Base-by-base conservation (phyloP, 2,888 invertebrate genomes). In the Linnaemya vulpina region DNA sequence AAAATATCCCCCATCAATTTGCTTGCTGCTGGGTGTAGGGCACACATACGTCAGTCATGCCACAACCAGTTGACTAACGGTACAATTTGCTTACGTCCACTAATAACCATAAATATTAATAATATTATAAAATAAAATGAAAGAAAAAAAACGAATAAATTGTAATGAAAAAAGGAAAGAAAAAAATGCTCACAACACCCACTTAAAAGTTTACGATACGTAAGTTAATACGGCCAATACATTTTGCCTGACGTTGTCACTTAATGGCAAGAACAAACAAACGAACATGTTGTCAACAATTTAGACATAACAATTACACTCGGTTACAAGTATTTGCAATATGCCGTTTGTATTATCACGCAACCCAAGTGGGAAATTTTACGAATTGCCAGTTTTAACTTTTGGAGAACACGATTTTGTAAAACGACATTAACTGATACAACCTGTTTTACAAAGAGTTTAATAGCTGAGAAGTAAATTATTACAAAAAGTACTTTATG, bases 201-300 rank as follows among this genome's bases (percentile, higher is more conserved):
- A 78, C 70, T 53, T 63, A 5, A 53, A 51, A 53, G 30, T 51
- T 70, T 70, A 43, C 53, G 40, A 38, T 40, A 70, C 62, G 38
- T 43, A 67, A 38, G 49, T 62, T 40, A 70, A 43, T 67, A 22
- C 43, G 25, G 46, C n/a, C 40, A 22, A 25, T 51, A 67, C 30
- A 67, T 68, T 70, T 80, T 74, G 35, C 53, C 43, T 81, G 81
- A 75, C 81, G 81, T 35, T 81, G 81, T 81, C 81, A 70, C 60
- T 75, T 68, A 46, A 63, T 75, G 40, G 46, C 51, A 53, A 38
- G 15, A 75, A 65, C 53, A 63, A 63, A 84, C 81, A 83, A 55
- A 79, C 78, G 25, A 79, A 84, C 79, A 86, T 83, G 84, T 81
- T 88, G 88, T 86, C 87, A 88, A 88, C 89, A 87, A 88, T 88